Conservation (phyloP, 2,113 vertebrate genomes). For the Leucosticte australis region DNA sequence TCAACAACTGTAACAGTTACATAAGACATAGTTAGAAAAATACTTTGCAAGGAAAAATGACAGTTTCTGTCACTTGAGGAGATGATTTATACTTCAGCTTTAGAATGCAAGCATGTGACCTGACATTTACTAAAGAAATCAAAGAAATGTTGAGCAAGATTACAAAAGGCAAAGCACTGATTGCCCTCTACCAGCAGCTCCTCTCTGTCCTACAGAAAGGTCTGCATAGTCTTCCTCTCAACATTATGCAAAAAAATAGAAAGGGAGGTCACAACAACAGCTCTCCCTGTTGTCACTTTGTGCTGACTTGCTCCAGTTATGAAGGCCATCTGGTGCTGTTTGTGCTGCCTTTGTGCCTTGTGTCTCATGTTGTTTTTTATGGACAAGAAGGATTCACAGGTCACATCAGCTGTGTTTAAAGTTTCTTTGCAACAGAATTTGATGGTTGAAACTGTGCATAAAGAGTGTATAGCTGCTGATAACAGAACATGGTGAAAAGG, state of each 20-base stretch:
- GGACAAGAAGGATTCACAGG: not conserved
- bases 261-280: not conserved
- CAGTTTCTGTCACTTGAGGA: slow-evolving; percentile 42
- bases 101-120: slow-evolving; percentile 26
- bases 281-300: not conserved
- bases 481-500: not conserved
- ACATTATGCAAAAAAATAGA: not conserved
- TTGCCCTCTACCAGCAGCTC: not conserved
- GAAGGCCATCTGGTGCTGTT: not conserved
- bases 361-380: not conserved
- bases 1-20: slow-evolving; percentile 50
- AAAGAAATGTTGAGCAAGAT: not conserved
- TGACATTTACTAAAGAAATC: slow-evolving; percentile 46
- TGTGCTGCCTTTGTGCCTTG: not conserved
- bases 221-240: not conserved
- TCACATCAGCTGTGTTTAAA: not conserved
- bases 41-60: slow-evolving; percentile 56
- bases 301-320: not conserved
- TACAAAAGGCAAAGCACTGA: slow-evolving; percentile 10
- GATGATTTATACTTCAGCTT: slow-evolving; percentile 42
- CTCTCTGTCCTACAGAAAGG: not conserved
- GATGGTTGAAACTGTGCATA: not conserved
- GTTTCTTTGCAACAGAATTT: not conserved
- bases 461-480: not conserved
- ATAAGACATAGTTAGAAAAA: slow-evolving; percentile 55